phyloP scores from a whole-genome alignment of 2,797 vertebrate genomes.

The Periparus ater region DNA sequence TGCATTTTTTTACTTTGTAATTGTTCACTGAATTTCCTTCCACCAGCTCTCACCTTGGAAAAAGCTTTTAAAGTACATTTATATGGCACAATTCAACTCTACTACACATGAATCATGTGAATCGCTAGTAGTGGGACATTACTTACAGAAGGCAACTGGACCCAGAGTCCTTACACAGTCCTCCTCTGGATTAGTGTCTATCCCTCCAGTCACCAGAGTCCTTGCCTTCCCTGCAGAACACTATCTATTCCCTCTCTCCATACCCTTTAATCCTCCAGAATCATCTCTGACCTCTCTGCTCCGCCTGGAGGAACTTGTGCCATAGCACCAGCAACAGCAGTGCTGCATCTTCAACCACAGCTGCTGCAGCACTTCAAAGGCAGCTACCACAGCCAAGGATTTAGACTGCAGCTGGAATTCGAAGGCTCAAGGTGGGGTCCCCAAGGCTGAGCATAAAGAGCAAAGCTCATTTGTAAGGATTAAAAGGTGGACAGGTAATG shows the following conservation, averaged over 20 bases:
- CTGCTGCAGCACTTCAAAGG: slow-evolving; percentile 54
- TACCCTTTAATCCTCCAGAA: neutral
- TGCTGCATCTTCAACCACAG: neutral
- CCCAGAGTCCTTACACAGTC: neutral
- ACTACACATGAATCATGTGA: neutral
- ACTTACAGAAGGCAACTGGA: fast-evolving
- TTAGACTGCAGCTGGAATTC: slow-evolving; percentile 52
- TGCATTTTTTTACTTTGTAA: neutral
- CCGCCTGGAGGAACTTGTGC: neutral
- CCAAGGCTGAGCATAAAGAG: slow-evolving; percentile 21
- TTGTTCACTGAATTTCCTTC: neutral
- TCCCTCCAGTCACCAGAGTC: neutral
- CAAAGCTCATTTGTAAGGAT: slow-evolving; percentile 67
- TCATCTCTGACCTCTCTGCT: neutral
- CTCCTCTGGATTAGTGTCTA: neutral
- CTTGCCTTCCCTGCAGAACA: neutral
- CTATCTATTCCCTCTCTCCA: neutral
- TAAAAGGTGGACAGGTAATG: slow-evolving; percentile 63
- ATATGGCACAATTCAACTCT: neutral
- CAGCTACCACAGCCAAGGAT: neutral
- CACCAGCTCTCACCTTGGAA: neutral
- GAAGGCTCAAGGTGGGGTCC: neutral
- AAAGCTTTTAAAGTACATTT: neutral
- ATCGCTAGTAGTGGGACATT: neutral
- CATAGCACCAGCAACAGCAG: neutral